Conservation (phyloP, 1,140 invertebrate species). For the Bombus difficillimus region DNA sequence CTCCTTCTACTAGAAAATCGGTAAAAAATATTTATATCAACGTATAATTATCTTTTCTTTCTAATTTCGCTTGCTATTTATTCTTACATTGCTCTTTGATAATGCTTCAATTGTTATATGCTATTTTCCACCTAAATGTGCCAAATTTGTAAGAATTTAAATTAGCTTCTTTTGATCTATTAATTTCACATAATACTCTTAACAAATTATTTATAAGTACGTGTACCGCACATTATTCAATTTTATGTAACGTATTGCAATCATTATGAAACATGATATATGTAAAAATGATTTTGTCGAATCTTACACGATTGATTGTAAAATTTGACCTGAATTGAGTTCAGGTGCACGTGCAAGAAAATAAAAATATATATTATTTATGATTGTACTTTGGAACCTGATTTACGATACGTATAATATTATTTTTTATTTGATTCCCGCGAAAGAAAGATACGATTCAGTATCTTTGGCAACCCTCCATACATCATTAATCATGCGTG, state of each 20-base stretch:
- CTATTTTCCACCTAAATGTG: constrained; percentile 21
- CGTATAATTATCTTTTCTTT: background rate
- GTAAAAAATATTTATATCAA: background rate
- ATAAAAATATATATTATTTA: constrained; percentile 52
- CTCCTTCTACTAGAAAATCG: background rate
- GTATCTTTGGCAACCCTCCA: constrained; percentile 14
- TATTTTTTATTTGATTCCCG: background rate
- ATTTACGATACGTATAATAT: background rate
- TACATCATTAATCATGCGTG: constrained; percentile 21
- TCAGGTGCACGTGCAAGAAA: constrained; percentile 1
- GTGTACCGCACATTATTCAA: constrained; percentile 12
- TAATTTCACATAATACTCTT: constrained; percentile 36
- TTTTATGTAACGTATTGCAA: constrained; percentile 1
- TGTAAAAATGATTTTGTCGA: constrained; percentile 28
- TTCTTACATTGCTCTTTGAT: background rate
- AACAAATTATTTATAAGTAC: constrained; percentile 24
- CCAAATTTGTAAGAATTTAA: constrained; percentile 44
- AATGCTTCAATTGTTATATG: background rate
- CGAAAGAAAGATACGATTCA: background rate
- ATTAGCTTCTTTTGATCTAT: background rate
- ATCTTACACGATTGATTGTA: constrained; percentile 14
- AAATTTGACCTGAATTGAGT: background rate
- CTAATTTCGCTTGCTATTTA: background rate
- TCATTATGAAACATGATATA: constrained; percentile 1
- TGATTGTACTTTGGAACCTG: constrained; percentile 10